Conservation (phyloP, 2,888 invertebrate species). For the Protodeltote pygarga region DNA sequence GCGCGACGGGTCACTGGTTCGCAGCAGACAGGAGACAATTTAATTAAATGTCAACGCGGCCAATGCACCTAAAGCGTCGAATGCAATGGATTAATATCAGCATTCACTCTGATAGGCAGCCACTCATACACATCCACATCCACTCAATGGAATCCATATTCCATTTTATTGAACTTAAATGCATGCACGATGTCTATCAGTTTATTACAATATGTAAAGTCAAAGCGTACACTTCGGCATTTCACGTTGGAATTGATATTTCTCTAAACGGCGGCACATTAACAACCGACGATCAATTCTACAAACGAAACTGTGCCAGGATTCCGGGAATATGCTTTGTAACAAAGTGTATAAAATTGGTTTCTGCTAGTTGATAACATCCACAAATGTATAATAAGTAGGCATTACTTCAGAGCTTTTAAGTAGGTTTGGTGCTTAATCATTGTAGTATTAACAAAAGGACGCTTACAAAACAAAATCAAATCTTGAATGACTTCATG, state of each 20-base stretch:
- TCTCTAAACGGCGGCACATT: conserved; percentile 28
- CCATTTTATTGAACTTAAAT: conserved; percentile 25
- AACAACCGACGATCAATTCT: conserved; percentile 32
- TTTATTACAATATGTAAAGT: conserved; percentile 16
- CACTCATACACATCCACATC: conserved; percentile 52
- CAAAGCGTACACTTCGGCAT: conserved; percentile 16
- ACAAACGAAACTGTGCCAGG: conserved; percentile 20
- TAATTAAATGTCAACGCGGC: conserved; percentile 79
- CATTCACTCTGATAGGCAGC: conserved; percentile 57
- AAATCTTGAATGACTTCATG: conserved; percentile 38
- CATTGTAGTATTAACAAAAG: too few relatives aligned
- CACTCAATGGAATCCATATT: conserved; percentile 47
- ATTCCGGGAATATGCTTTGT: conserved; percentile 31
- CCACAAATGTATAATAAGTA: conserved; percentile 21
- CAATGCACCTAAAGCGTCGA: conserved; percentile 65
- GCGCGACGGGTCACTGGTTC: conserved; percentile 63
- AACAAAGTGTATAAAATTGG: conserved; percentile 32
- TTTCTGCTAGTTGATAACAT: conserved; percentile 20
- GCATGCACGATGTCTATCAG: conserved; percentile 8
- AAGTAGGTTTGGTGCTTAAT: too few relatives aligned
- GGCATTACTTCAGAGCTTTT: too few relatives aligned
- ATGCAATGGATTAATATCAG: conserved; percentile 66
- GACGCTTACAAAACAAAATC: conserved; percentile 21
- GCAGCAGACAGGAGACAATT: conserved; percentile 69
- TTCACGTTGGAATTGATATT: conserved; percentile 52